Evolutionary conservation across 2,113 vertebrate species (phyloP), one percentile per base, ranked within the genome.

Genomic region (Bubo bubo): DNA sequence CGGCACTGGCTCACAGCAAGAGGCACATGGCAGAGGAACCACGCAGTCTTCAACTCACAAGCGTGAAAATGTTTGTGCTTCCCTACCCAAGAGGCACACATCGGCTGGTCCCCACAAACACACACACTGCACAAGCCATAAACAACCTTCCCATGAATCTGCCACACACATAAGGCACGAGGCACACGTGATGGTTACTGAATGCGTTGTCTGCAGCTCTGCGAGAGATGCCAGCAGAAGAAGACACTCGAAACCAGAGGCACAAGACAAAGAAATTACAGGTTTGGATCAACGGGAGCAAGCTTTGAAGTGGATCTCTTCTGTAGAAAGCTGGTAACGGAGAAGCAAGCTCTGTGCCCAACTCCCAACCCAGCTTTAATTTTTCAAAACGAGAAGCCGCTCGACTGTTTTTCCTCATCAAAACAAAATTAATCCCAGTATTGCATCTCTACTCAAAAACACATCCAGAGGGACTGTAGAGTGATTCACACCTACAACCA

Each of bases 371-470:
- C 62, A 85, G 94, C n/a, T 90, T 89, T 93, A 95, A 89, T 96
- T 97, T 94, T 86, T 79, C 67, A 77, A 83, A 97, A 88, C 4
- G 8, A 96, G 94, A 94, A 90, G 26, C 76, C 0, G 16, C 75
- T 87, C 90, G 91, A 86, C 91, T 95, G 92, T 90, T 94, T 91
- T 87, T 94, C 86, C 87, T 90, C 94, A 95, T 96, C 86, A 90
- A 95, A 96, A 94, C 87, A 96, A 93, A 96, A 94, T 95, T 95
- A 95, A 96, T 94, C 84, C 87, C 90, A 87, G 91, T 45, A 90
- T 91, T 91, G 74, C 80, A 89, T 74, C 79, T 74, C 75, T 53
- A 83, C 89, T 91, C 52, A 93, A 92, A 97, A 97, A 94, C 87
- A 90, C 89, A 94, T 96, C 96, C 93, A 95, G 77, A 91, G 95